Conservation (phyloP, 2,113 vertebrate species). For the Tricholaema leucomelas region DNA sequence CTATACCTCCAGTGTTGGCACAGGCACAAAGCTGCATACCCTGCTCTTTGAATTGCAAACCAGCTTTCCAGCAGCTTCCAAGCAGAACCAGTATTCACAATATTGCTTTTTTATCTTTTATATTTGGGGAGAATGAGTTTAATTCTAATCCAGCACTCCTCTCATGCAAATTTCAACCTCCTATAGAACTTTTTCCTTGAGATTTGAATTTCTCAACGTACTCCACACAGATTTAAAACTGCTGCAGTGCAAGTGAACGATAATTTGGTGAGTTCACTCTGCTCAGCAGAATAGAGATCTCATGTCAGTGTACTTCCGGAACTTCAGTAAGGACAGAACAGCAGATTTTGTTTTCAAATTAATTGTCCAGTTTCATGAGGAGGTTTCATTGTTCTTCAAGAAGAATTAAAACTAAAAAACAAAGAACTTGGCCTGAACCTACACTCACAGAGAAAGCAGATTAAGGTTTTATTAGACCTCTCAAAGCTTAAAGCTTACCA, state of each 20-base stretch:
- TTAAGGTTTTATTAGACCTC: neutral
- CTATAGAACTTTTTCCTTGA: neutral
- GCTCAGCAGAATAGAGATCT: neutral
- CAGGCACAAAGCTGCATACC: neutral
- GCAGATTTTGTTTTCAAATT: neutral
- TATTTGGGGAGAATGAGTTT: neutral
- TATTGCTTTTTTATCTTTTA: neutral
- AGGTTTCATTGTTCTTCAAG: neutral
- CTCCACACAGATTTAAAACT: neutral
- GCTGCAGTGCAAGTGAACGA: neutral
- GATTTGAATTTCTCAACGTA: neutral
- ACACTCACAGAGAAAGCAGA: neutral
- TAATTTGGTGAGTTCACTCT: neutral
- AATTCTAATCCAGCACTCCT: neutral
- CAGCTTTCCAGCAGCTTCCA: neutral
- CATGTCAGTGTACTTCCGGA: neutral
- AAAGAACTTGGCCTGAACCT: neutral
- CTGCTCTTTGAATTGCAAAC: neutral
- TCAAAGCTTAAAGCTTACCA: slow-evolving; percentile 78
- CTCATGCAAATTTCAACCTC: neutral
- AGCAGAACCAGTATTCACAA: neutral
- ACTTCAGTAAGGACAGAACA: neutral
- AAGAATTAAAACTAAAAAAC: neutral
- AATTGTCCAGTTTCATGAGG: neutral
- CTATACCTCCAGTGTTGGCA: neutral